Base-by-base conservation (phyloP, 2,113 vertebrate species). In the Menidia beryllina region DNA sequence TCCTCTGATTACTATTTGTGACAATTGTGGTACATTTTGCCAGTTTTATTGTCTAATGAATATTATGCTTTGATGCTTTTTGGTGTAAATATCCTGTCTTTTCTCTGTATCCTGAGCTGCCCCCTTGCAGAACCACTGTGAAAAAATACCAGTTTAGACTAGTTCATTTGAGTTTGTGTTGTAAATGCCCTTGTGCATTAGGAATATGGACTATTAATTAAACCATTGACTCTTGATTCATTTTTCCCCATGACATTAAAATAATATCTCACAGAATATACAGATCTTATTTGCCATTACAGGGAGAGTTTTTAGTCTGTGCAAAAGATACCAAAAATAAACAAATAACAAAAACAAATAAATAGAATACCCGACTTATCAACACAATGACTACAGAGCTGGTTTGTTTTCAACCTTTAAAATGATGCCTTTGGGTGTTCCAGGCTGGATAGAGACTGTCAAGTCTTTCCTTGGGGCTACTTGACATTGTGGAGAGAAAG, bases 131-230 rank as follows among this genome's bases (percentile, higher is more conserved):
- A 13, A 55, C 10, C 23, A 41, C 68, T 69, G 55, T 56, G 48
- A 43, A 50, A 54, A 60, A 55, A 65, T 24, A 58, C 59, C 66
- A 53, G 56, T 59, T 81, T 75, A 75, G 34, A 47, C 70, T 84
- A 70, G 81, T 79, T 76, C 69, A 75, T 69, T 61, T 68, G 34
- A 48, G 77, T 74, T 63, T 66, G 73, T 64, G 56, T 77, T 72
- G 64, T 75, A 75, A 81, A 25, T 69, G 62, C 79, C 79, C 77
- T 86, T 75, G 74, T 70, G 56, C 54, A 81, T 71, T 23, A 26
- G 49, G 43, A 67, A 59, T 48, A 27, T 53, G 43, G 20, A 67
- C 34, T 26, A 34, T 52, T 48, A 27, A 62, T 48, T 70, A 65
- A 82, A 77, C 64, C 72, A 39, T 38, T 41, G 5, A 58, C 27